phyloP scores from a whole-genome alignment of 2,888 invertebrate genomes.

The Chloromyia formosa region DNA sequence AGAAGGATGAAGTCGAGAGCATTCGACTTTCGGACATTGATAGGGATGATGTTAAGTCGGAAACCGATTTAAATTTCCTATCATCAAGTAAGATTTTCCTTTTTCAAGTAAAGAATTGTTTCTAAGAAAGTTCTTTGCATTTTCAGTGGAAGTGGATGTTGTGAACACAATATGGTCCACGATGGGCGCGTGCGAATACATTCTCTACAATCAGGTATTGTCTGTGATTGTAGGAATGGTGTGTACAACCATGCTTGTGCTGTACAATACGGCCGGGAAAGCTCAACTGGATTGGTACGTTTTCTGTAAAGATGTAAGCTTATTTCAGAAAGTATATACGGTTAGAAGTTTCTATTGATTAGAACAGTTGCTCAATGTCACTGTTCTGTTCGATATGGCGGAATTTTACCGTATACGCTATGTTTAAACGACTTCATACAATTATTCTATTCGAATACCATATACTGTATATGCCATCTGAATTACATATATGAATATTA shows the following conservation, averaged over 20 bases:
- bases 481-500: too few relatives aligned
- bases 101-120: background rate
- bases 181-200: constrained; percentile 56
- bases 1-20: constrained; percentile 38
- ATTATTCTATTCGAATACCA: too few relatives aligned
- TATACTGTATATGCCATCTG: too few relatives aligned
- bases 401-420: too few relatives aligned
- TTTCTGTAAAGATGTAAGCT: constrained; percentile 57
- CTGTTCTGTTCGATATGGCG: too few relatives aligned
- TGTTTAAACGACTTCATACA: too few relatives aligned
- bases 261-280: constrained; percentile 54
- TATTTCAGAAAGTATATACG: too few relatives aligned
- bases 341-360: too few relatives aligned
- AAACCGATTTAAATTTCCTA: constrained; percentile 56
- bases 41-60: constrained; percentile 52
- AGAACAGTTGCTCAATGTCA: too few relatives aligned
- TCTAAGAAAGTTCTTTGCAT: background rate
- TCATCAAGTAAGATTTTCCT: constrained; percentile 53
- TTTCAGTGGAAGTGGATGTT: constrained; percentile 56
- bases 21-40: constrained; percentile 50
- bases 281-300: constrained; percentile 58
- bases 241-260: constrained; percentile 58
- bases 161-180: constrained; percentile 56
- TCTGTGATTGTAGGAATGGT: constrained; percentile 59
- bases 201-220: constrained; percentile 58